A percentile compares a stretch with the other conserved stretches of the same genome.
Conservation (phyloP, 2,797 vertebrate species). For the Macropus fuliginosus region DNA sequence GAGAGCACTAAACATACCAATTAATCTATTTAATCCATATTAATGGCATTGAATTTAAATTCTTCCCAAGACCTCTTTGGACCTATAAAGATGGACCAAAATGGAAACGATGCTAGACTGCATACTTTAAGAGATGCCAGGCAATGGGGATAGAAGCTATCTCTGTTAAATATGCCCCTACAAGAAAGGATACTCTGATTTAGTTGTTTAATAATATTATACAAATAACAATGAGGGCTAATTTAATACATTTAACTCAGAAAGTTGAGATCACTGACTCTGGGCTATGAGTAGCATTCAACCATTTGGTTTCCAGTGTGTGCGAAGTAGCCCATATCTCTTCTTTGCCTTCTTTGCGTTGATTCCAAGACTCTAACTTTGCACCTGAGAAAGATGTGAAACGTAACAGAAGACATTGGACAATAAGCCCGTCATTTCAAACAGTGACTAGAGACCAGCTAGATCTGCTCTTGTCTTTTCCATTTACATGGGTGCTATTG, state of each 20-base stretch:
- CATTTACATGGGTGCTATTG: slow-evolving; percentile 45
- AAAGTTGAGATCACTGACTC: slow-evolving; percentile 38
- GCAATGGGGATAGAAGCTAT: slow-evolving; percentile 65
- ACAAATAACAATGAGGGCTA: slow-evolving; percentile 69
- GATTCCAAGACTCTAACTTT: background rate
- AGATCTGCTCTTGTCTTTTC: background rate
- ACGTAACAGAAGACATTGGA: slow-evolving; percentile 6
- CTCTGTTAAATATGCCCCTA: slow-evolving; percentile 77
- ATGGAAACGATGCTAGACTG: slow-evolving; percentile 77
- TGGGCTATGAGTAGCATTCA: slow-evolving; percentile 54
- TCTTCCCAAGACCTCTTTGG: slow-evolving; percentile 51
- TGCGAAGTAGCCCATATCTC: background rate
- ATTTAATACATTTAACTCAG: slow-evolving; percentile 67
- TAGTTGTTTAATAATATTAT: slow-evolving; percentile 78
- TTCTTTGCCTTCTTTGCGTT: background rate
- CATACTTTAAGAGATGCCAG: slow-evolving; percentile 75
- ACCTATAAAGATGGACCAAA: slow-evolving; percentile 71
- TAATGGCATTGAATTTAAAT: slow-evolving; percentile 54
- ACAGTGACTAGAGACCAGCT: background rate
- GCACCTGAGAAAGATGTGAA: slow-evolving; percentile 13
- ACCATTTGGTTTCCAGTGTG: slow-evolving; percentile 45
- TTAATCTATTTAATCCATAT: slow-evolving; percentile 24
- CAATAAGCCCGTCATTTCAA: slow-evolving; percentile 18
- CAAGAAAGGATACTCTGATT: slow-evolving; percentile 73
- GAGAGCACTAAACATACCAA: slow-evolving; percentile 25